Conservation (phyloP, 2,113 vertebrate genomes). For the Polypterus senegalus region DNA sequence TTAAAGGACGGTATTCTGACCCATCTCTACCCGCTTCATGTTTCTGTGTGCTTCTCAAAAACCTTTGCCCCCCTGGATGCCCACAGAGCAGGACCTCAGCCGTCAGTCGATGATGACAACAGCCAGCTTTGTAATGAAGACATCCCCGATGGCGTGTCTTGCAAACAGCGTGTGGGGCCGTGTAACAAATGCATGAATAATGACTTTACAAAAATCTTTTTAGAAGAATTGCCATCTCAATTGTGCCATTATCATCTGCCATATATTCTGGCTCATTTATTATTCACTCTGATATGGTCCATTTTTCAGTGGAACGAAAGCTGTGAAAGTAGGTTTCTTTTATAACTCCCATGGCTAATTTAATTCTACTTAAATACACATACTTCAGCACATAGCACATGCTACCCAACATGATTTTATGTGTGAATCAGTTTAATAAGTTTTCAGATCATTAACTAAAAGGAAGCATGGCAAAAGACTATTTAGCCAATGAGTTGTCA, state of each 20-base stretch:
- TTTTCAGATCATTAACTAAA: slow-evolving; percentile 81
- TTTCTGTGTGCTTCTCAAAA: too few species aligned
- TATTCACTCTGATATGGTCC: slow-evolving; percentile 52
- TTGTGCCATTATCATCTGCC: slow-evolving; percentile 13
- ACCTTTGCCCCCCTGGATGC: too few species aligned
- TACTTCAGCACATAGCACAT: slow-evolving; percentile 58
- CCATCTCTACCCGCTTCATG: too few species aligned
- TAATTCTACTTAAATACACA: slow-evolving; percentile 75
- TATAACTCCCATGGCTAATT: slow-evolving; percentile 72
- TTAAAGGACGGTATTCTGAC: too few species aligned
- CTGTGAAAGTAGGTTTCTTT: slow-evolving; percentile 56
- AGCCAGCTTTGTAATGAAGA: too few species aligned
- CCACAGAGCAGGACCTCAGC: too few species aligned
- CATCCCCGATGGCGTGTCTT: too few species aligned
- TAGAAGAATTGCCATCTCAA: neutral
- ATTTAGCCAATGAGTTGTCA: slow-evolving; percentile 79
- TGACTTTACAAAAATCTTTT: neutral
- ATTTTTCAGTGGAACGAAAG: slow-evolving; percentile 48
- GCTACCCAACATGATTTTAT: slow-evolving; percentile 68
- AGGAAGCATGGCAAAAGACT: slow-evolving; percentile 72
- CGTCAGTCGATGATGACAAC: too few species aligned
- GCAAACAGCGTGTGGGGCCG: neutral
- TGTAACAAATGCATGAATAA: neutral
- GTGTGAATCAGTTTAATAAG: slow-evolving; percentile 82
- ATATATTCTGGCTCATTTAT: slow-evolving; percentile 43